Base-by-base conservation (phyloP, 2,797 vertebrate species). In the Picus viridis region DNA sequence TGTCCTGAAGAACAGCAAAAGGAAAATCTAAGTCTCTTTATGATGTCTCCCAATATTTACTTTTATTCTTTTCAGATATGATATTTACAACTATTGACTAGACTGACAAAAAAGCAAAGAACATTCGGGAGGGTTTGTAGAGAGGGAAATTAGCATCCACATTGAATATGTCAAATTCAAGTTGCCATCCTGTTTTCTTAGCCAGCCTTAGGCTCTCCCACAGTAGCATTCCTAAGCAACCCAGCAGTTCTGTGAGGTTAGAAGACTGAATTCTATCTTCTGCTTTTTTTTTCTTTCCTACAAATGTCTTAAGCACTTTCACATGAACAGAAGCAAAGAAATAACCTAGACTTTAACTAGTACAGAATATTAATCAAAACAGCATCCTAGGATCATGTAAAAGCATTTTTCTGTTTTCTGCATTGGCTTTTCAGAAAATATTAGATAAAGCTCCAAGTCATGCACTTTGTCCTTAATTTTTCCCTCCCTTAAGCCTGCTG, bases 121-220 rank as follows among this genome's bases (percentile, higher is more conserved):
- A 17, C 16, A 32, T 79, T 90, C n/a, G 39, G 32, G 61, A 77
- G 80, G 10, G 7, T 79, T 72, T 73, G 8, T 34, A 84, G 56
- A 57, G 26, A 51, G 9, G 17, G 6, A 53, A 7, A 9, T 39
- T 86, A 11, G 29, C 5, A 53, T 63, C 12, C 61, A 47, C n/a
- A 56, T 29, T 56, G 32, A 77, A 9, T 41, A 27, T 49, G 47
- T 3, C 47, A 84, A 82, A 76, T 53, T 87, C 15, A 73, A 56
- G 43, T 34, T 18, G 9, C 3, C 5, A 26, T 3, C 3, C 16
- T 68, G 13, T 57, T 90, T 72, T 59, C 30, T 70, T 83, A 79
- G 17, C 3, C 1, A 5, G 29, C 15, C 23, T 12, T 41, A n/a
- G 70, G 27, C 2, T 83, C 2, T 30, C 49, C 39, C 4, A 0